A percentile compares a stretch with the other conserved stretches of the same genome.
phyloP scores from a whole-genome alignment of 2,888 invertebrate species.

The Homarus gammarus region DNA sequence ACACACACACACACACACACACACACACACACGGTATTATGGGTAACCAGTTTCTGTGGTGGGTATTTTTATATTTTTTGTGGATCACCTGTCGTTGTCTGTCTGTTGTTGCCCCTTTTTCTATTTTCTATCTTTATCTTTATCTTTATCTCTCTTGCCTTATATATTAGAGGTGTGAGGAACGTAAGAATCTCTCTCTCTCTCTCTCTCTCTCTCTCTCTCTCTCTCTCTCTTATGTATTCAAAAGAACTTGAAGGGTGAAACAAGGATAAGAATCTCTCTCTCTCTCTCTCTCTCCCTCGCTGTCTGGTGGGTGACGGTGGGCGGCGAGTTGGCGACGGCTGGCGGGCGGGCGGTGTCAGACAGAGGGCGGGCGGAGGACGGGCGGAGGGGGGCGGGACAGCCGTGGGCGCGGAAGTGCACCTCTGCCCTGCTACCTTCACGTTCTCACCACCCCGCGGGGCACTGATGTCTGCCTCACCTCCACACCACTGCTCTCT shows the following conservation, averaged over 20 bases:
- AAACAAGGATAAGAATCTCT: not conserved
- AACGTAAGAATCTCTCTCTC: not conserved
- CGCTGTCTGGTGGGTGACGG: not conserved
- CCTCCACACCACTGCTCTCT: not conserved
- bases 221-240: not conserved
- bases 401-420: constrained; percentile 5
- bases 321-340: not conserved
- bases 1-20: not conserved
- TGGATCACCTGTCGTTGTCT: not conserved
- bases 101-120: not conserved
- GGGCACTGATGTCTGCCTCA: not conserved
- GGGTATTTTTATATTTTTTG: too few relatives aligned
- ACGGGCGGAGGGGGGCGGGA: not conserved
- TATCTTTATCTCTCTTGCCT: not conserved
- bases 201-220: not conserved
- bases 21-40: not conserved
- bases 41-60: too few relatives aligned
- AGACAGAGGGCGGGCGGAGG: not conserved
- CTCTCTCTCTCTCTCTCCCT: not conserved
- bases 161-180: too few relatives aligned
- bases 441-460: not conserved
- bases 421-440: constrained; percentile 13
- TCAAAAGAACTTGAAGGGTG: too few relatives aligned
- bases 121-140: not conserved
- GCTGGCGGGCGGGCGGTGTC: not conserved